Conservation (phyloP, 2,113 vertebrate species). For the Blennius ocellaris region DNA sequence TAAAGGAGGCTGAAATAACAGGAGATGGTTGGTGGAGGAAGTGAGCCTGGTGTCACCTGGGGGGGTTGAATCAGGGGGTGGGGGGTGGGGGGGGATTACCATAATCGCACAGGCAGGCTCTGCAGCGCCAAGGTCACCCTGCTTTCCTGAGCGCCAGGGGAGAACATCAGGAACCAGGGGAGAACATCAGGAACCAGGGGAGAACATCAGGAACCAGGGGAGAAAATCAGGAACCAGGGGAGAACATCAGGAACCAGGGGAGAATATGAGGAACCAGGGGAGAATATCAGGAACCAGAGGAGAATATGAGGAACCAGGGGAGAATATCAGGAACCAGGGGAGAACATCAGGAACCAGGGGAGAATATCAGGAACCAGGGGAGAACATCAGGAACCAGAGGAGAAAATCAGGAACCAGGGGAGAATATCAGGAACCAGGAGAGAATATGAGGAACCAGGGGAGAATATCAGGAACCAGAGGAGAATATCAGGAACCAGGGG, state of each 20-base stretch:
- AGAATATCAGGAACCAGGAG: slow-evolving; percentile 57
- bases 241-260: slow-evolving; percentile 58
- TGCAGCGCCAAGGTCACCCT: slow-evolving; percentile 75
- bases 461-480: slow-evolving; percentile 57
- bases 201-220: slow-evolving; percentile 58
- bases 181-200: slow-evolving; percentile 54
- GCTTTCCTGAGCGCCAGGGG: slow-evolving; percentile 45
- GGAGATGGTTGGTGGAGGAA: slow-evolving; percentile 42
- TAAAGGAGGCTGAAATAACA: slow-evolving; percentile 39
- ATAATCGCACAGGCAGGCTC: slow-evolving; percentile 68
- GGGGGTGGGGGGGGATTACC: slow-evolving; percentile 57
- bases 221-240: too few species aligned
- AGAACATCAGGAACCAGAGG: slow-evolving; percentile 58
- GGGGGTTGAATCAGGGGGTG: slow-evolving; percentile 38
- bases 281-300: slow-evolving; percentile 57
- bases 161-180: slow-evolving; percentile 54
- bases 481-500: too few species aligned
- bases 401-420: too few species aligned
- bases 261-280: too few species aligned
- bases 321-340: slow-evolving; percentile 54
- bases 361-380: too few species aligned
- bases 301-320: too few species aligned
- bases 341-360: slow-evolving; percentile 58
- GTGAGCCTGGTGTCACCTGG: slow-evolving; percentile 56
- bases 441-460: too few species aligned